Evolutionary conservation across 2,888 invertebrate genomes (phyloP).

Genomic region (Drosophila pseudotakahashii): DNA sequence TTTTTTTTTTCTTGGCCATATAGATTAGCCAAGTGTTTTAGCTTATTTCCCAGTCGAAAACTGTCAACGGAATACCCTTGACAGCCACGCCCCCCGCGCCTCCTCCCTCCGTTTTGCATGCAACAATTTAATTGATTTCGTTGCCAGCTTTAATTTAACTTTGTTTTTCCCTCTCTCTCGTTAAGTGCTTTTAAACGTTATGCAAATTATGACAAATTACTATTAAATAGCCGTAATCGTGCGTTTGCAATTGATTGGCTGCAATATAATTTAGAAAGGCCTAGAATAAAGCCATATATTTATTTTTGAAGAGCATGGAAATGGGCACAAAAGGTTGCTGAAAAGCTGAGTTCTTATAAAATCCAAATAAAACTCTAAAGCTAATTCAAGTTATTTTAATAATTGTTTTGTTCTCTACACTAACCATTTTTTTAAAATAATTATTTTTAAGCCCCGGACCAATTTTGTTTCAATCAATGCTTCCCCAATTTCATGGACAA

Average conservation of each 20-base stretch:
- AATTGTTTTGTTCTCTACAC: background rate
- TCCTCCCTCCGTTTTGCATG: conserved; percentile 52
- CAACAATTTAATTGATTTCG: conserved; percentile 71
- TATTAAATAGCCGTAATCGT: conserved; percentile 82
- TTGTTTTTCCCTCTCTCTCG: conserved; percentile 56
- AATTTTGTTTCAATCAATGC: conserved; percentile 14
- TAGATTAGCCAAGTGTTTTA: conserved; percentile 26
- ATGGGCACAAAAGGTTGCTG: background rate
- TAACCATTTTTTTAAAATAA: background rate
- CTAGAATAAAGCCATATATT: conserved; percentile 4
- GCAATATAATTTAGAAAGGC: conserved; percentile 15
- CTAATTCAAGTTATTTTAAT: background rate
- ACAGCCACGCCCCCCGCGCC: conserved; percentile 7
- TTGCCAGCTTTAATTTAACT: conserved; percentile 33
- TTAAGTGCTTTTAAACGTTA: conserved; percentile 79
- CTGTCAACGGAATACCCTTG: conserved; percentile 40
- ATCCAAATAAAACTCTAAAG: no score
- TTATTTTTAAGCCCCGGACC: background rate
- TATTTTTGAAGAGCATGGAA: conserved; percentile 1
- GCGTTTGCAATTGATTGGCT: conserved; percentile 69
- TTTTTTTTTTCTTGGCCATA: conserved; percentile 9
- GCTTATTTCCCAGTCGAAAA: conserved; percentile 26
- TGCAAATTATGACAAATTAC: conserved; percentile 83
- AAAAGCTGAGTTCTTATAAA: background rate
- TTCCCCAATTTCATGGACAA: conserved; percentile 63